These are phyloP conservation scores for Hypomecis punctinalis DNA, from an alignment of 2,888 invertebrate genomes.

Conservation along the genomic window DNA sequence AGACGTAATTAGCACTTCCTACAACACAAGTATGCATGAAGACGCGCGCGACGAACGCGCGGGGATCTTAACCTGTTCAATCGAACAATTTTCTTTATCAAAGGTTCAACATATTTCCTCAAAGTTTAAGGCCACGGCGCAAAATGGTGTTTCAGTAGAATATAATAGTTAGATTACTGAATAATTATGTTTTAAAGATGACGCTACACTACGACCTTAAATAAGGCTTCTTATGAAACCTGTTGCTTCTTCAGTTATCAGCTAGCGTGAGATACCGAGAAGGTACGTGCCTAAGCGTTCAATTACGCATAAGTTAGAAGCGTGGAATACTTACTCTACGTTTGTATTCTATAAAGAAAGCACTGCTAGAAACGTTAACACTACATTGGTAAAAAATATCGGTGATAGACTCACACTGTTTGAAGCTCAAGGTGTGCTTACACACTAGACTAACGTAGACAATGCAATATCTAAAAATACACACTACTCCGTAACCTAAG, in stretches of 20 bases:
- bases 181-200: slow-evolving; percentile 67
- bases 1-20: slow-evolving; percentile 68
- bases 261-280: slow-evolving; percentile 27
- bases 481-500: slow-evolving; percentile 81
- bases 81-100: slow-evolving; percentile 60
- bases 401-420: slow-evolving; percentile 76
- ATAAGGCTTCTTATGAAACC: slow-evolving; percentile 60
- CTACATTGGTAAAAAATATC: slow-evolving; percentile 78
- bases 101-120: slow-evolving; percentile 80
- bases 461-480: slow-evolving; percentile 85
- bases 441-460: slow-evolving; percentile 81
- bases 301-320: slow-evolving; percentile 41
- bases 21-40: slow-evolving; percentile 52
- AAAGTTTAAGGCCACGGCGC: slow-evolving; percentile 84
- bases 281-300: slow-evolving; percentile 28
- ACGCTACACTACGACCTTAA: slow-evolving; percentile 74
- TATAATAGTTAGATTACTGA: slow-evolving; percentile 74
- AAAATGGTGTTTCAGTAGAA: slow-evolving; percentile 84
- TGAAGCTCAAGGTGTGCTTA: slow-evolving; percentile 83
- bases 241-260: slow-evolving; percentile 36
- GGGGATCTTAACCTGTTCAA: slow-evolving; percentile 61
- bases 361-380: slow-evolving; percentile 65
- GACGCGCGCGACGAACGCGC: slow-evolving; percentile 40
- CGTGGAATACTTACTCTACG: slow-evolving; percentile 60
- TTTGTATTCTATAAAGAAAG: slow-evolving; percentile 64